Evolutionary conservation across 2,888 invertebrate species (phyloP), one percentile per base, ranked within the genome.

Genomic region (Nebria brevicollis): DNA sequence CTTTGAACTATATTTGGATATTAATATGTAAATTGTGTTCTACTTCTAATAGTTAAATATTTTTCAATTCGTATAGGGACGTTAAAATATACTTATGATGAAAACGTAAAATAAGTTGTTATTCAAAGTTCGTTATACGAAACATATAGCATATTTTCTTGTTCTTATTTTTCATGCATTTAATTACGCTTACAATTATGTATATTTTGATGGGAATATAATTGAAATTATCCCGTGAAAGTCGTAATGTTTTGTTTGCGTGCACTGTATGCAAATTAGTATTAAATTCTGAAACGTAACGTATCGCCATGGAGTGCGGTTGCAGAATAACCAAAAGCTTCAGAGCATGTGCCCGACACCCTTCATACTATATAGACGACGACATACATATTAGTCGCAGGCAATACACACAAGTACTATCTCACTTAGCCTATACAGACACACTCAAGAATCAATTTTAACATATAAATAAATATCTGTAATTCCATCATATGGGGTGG

Each of bases 141-240:
- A 54, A 13, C 54, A 54, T 13, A 54, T 54, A 54, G 54, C 54
- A 64, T 64, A 78, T 78, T 72, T 78, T 80, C 70, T 34, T 80
- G 54, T 66, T 80, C 66, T 74, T 65, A 26, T 68, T 79, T 80
- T 80, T 70, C 75, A 66, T 54, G 64, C 79, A 65, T 81, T 81
- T 81, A 81, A 81, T 81, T 81, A 81, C 72, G 66, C 66, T 77
- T 77, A 77, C 77, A 81, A 81, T 81, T 73, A 81, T 81, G 81
- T 81, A 81, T 81, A 81, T 81, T 81, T 77, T 81, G 81, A 81
- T 81, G 81, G 81, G 77, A 81, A 81, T 77, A 81, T 81, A 81
- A 81, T 81, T 81, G 81, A 81, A 81, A 81, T 81, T 76, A 81
- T 81, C 81, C 81, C 77, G 65, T 13, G 77, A 77, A 81, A 81